phyloP scores from a whole-genome alignment of 2,113 vertebrate species.

The Mirza zaza region DNA sequence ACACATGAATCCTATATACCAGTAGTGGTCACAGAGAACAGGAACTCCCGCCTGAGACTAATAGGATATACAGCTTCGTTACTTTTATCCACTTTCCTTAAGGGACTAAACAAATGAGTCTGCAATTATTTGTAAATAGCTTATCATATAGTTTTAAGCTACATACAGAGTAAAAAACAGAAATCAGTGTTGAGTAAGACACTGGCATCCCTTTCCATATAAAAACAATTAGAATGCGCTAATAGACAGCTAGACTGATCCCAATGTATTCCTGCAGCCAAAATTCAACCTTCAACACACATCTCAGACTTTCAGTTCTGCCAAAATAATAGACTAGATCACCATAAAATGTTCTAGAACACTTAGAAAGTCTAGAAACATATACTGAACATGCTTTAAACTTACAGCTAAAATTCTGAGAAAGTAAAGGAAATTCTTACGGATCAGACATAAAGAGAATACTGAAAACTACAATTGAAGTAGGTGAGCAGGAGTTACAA shows the following conservation, averaged over 20 bases:
- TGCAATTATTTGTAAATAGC: neutral
- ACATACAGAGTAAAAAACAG: neutral
- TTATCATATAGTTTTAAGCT: neutral
- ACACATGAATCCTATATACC: neutral
- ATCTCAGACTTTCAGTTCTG: neutral
- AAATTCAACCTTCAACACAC: neutral
- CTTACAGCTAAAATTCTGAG: conserved; percentile 5
- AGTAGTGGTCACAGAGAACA: neutral
- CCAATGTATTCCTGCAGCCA: neutral
- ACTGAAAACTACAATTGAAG: neutral
- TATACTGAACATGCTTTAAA: neutral
- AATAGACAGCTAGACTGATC: neutral
- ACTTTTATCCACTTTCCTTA: conserved; percentile 7
- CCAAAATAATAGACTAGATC: conserved; percentile 21
- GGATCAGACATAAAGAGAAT: neutral
- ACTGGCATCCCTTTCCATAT: neutral
- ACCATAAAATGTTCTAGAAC: neutral
- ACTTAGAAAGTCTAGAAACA: neutral
- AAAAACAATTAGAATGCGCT: neutral
- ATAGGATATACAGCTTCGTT: neutral
- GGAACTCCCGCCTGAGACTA: neutral
- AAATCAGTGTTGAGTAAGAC: neutral
- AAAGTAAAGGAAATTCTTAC: neutral
- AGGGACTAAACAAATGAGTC: neutral
- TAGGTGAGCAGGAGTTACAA: neutral